These are phyloP conservation scores for Perca fluviatilis DNA, from an alignment of 2,113 vertebrate species.

Conservation along the genomic window DNA sequence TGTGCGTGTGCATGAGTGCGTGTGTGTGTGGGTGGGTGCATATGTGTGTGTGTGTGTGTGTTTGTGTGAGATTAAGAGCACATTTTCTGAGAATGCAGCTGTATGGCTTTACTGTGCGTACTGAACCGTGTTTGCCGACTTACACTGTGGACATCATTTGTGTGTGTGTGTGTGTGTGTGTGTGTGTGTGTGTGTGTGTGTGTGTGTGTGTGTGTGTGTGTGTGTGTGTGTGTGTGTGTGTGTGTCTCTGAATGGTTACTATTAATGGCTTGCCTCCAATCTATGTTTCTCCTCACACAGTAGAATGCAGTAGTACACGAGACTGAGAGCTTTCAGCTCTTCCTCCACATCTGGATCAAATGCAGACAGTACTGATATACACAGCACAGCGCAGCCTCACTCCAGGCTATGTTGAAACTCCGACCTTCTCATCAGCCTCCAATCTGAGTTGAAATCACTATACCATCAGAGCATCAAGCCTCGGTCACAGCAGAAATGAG, in stretches of 20 bases:
- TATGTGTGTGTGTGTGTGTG: neutral
- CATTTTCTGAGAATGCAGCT: neutral
- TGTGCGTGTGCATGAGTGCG: too few species aligned
- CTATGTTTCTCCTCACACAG: slow-evolving; percentile 10
- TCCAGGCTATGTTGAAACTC: neutral
- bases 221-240: slow-evolving; percentile 8
- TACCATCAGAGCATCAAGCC: neutral
- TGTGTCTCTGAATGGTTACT: slow-evolving; percentile 4
- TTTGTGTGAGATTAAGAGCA: neutral
- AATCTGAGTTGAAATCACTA: slow-evolving; percentile 5
- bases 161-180: too few species aligned
- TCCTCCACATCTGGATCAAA: slow-evolving; percentile 20
- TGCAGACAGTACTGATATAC: neutral
- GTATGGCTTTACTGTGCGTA: neutral
- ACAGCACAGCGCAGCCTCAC: slow-evolving; percentile 1
- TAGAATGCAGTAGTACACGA: neutral
- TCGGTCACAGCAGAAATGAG: neutral
- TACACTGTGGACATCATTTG: neutral
- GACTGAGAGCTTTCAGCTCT: neutral
- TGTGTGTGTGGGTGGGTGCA: too few species aligned
- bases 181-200: slow-evolving; percentile 13
- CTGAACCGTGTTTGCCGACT: neutral
- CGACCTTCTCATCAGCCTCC: neutral
- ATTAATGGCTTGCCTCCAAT: slow-evolving; percentile 2
- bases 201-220: neutral